Evolutionary conservation across 2,113 vertebrate species (phyloP).

Genomic region (Muntiacus muntjak): DNA sequence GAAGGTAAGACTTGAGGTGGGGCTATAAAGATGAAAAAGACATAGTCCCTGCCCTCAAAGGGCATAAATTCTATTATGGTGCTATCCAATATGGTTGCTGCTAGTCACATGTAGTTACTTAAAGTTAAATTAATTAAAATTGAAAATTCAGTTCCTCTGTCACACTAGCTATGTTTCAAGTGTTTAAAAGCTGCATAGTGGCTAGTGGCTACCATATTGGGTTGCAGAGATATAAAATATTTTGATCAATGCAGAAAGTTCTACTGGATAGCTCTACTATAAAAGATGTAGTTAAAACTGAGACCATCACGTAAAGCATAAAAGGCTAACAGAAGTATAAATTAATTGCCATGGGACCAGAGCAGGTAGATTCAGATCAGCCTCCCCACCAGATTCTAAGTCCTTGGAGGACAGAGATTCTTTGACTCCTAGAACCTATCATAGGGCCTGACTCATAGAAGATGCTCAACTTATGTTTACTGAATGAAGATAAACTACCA

Average conservation of each 20-base stretch:
- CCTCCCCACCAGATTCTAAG: neutral
- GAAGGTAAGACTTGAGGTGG: neutral
- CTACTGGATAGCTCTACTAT: neutral
- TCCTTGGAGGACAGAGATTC: neutral
- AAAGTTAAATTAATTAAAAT: slow-evolving; percentile 18
- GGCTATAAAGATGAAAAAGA: neutral
- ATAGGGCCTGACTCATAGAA: neutral
- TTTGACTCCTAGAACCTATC: neutral
- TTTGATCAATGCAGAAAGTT: neutral
- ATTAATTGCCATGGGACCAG: neutral
- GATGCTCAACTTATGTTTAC: neutral
- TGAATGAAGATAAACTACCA: neutral
- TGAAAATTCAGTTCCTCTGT: neutral
- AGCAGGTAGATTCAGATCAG: neutral
- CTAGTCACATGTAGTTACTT: neutral
- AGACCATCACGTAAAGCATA: neutral
- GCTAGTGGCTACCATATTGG: neutral
- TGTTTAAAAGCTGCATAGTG: neutral
- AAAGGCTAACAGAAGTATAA: neutral
- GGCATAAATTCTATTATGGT: neutral
- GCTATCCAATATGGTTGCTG: neutral
- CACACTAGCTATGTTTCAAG: neutral
- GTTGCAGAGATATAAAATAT: neutral
- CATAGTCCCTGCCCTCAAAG: neutral
- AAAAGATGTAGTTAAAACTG: neutral